Conservation (phyloP, 2,797 vertebrate species). For the Nannoperca obscura region DNA sequence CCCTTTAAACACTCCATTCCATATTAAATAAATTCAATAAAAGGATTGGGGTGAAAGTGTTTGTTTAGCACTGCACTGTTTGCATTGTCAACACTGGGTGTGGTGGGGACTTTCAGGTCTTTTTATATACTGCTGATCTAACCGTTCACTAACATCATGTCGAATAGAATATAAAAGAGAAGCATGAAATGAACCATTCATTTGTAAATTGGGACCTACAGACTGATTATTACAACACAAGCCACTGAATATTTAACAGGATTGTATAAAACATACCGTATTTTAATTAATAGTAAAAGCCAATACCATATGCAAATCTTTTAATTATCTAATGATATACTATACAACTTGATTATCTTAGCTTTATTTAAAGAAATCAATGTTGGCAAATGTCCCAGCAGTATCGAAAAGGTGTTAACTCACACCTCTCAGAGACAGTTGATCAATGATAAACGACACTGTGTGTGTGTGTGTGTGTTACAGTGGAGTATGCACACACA, state of each 20-base stretch:
- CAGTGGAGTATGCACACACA: not conserved
- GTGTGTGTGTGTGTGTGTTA: constrained; percentile 11
- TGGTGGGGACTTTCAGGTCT: not conserved
- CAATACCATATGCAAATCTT: not conserved
- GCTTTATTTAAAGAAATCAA: constrained; percentile 18
- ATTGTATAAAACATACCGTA: not conserved
- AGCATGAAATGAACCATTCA: not conserved
- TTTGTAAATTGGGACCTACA: not conserved
- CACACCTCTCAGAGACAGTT: constrained; percentile 16
- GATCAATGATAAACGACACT: constrained; percentile 12
- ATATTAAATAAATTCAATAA: not conserved
- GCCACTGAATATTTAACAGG: not conserved
- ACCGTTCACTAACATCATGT: no score
- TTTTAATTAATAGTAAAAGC: constrained; percentile 16
- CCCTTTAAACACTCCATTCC: not conserved
- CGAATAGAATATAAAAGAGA: not conserved
- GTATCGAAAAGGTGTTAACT: constrained; percentile 37
- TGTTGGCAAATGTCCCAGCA: constrained; percentile 15
- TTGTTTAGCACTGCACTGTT: not conserved
- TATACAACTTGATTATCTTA: constrained; percentile 15
- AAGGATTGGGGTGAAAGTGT: not conserved
- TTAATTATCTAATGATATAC: constrained; percentile 2
- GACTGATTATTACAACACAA: not conserved
- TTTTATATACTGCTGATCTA: not conserved
- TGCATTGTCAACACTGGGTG: not conserved